These are phyloP conservation scores for Micrastur ruficollis DNA, from an alignment of 2,797 vertebrate genomes.

Conservation along the genomic window DNA sequence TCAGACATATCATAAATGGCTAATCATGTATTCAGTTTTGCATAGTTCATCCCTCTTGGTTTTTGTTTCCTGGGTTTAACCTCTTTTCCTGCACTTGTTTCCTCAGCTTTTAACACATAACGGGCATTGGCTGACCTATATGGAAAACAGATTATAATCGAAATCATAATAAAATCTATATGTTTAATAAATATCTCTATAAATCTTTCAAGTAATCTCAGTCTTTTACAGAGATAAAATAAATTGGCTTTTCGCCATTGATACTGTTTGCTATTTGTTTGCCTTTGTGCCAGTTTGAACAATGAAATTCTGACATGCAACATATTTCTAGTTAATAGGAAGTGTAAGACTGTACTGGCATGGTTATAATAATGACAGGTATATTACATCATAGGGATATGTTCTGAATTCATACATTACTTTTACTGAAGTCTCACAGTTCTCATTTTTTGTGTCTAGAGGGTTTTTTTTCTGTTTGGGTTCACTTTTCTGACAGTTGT, in stretches of 20 bases:
- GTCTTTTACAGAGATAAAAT: neutral
- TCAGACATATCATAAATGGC: neutral
- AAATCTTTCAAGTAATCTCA: neutral
- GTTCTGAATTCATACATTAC: neutral
- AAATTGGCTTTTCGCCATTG: neutral
- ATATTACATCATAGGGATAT: neutral
- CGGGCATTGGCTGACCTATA: neutral
- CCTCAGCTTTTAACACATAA: conserved; percentile 13
- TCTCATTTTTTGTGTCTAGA: neutral
- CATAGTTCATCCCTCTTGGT: neutral
- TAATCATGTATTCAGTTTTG: neutral
- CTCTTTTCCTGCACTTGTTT: conserved; percentile 42
- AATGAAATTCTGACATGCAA: neutral
- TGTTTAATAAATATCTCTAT: neutral
- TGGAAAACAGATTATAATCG: conserved; percentile 6
- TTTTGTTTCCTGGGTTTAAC: conserved; percentile 43
- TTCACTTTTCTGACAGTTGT: neutral
- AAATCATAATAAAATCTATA: neutral
- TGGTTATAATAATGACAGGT: neutral
- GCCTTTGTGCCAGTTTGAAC: neutral
- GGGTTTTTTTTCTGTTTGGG: neutral
- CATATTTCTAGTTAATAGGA: neutral
- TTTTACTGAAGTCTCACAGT: neutral
- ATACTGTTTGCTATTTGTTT: neutral
- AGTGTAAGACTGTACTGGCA: neutral